phyloP scores from a whole-genome alignment of 1,140 invertebrate species.

The Lepeophtheirus salmonis region DNA sequence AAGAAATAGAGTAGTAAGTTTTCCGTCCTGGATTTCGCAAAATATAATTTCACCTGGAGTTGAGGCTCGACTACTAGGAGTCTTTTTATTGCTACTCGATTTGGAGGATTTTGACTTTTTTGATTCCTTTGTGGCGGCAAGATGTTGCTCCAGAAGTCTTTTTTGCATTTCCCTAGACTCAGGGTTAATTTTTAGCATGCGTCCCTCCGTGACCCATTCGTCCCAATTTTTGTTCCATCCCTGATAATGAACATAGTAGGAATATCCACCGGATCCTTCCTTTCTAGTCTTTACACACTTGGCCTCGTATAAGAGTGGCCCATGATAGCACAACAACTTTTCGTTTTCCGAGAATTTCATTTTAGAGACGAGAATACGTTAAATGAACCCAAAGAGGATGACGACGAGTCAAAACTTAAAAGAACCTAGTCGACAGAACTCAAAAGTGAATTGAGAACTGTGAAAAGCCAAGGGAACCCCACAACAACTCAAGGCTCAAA shows the following conservation, averaged over 20 bases:
- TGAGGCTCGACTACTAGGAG: background rate
- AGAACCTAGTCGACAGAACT: too few species aligned
- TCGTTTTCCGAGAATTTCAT: background rate
- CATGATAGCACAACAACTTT: constrained; percentile 15
- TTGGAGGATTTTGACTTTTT: constrained; percentile 9
- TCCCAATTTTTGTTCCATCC: constrained; percentile 17
- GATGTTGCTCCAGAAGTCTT: background rate
- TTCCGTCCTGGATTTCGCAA: background rate
- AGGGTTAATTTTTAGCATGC: constrained; percentile 4
- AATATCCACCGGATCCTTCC: background rate
- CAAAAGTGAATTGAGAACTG: too few species aligned
- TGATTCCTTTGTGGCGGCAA: background rate
- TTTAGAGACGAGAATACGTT: too few species aligned
- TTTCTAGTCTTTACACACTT: constrained; percentile 6
- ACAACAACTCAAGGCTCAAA: too few species aligned
- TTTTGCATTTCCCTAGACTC: background rate
- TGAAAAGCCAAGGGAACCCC: too few species aligned
- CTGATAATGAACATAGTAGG: constrained; percentile 12
- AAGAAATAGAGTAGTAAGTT: too few species aligned
- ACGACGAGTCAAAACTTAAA: too few species aligned
- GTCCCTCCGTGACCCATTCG: constrained; percentile 4
- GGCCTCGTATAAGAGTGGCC: constrained; percentile 13
- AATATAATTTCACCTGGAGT: background rate
- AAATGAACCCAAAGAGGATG: too few species aligned
- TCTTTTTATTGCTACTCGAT: background rate